Conservation (phyloP, 2,888 invertebrate species). For the Invenusta paracnida region DNA sequence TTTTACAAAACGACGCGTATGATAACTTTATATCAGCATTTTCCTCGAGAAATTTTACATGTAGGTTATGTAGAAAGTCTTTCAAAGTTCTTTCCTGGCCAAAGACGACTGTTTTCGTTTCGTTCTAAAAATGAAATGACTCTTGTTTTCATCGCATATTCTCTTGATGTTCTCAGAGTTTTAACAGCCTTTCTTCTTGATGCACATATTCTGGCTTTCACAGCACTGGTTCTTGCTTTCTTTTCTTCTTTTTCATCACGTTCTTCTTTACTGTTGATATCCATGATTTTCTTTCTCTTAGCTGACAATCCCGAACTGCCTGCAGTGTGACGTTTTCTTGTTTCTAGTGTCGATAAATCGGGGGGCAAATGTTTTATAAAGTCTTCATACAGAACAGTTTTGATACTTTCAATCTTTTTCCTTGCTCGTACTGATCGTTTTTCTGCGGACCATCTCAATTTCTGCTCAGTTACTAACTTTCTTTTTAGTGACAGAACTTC, state of each 20-base stretch:
- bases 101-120: too few relatives aligned
- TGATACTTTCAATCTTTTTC: background rate
- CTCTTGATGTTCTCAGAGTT: too few relatives aligned
- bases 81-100: background rate
- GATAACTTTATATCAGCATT: background rate
- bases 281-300: too few relatives aligned
- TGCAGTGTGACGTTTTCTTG: too few relatives aligned
- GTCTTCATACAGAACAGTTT: background rate
- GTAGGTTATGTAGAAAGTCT: background rate
- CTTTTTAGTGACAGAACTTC: background rate
- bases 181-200: too few relatives aligned
- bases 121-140: too few relatives aligned
- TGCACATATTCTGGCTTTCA: too few relatives aligned
- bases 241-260: too few relatives aligned
- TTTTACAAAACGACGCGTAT: background rate
- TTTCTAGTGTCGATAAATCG: background rate
- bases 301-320: too few relatives aligned
- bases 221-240: too few relatives aligned
- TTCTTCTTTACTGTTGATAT: too few relatives aligned
- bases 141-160: too few relatives aligned
- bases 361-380: background rate
- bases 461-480: background rate
- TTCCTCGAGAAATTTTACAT: background rate
- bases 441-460: background rate
- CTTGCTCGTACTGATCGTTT: background rate